phyloP scores from a whole-genome alignment of 2,888 invertebrate species.

The Drosophila affinis region DNA sequence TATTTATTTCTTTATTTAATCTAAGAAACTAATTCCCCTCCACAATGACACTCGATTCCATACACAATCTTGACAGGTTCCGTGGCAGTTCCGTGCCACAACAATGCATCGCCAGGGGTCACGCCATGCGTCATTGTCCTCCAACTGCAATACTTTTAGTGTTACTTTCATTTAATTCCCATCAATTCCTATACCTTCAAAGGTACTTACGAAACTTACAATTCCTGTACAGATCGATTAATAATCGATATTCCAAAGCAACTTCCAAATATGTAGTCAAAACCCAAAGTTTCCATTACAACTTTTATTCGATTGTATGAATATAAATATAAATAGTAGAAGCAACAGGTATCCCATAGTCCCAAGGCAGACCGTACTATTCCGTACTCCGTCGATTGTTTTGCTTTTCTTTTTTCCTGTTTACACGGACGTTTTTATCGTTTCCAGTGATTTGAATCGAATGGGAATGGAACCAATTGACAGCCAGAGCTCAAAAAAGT shows the following conservation, averaged over 20 bases:
- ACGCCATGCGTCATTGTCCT: neutral
- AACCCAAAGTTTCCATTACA: too few relatives aligned
- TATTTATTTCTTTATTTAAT: neutral
- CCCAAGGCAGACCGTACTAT: neutral
- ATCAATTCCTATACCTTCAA: neutral
- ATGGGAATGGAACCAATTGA: constrained; percentile 42
- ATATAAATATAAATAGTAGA: neutral
- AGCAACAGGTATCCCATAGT: neutral
- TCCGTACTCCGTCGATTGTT: neutral
- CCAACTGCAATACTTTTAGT: neutral
- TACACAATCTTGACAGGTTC: neutral
- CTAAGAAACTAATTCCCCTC: neutral
- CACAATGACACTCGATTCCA: neutral
- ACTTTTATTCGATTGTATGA: too few relatives aligned
- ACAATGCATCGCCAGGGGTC: neutral
- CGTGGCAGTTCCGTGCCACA: neutral
- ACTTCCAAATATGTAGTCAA: too few relatives aligned
- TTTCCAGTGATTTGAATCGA: constrained; percentile 24
- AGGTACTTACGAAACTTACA: too few relatives aligned
- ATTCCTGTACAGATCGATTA: too few relatives aligned
- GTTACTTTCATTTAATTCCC: neutral
- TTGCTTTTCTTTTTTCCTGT: constrained; percentile 11
- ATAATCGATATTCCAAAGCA: too few relatives aligned
- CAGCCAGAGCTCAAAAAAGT: constrained; percentile 27
- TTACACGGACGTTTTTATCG: constrained; percentile 10